These are phyloP conservation scores for Galendromus occidentalis DNA, from an alignment of 1,140 invertebrate genomes.

Conservation along the genomic window DNA sequence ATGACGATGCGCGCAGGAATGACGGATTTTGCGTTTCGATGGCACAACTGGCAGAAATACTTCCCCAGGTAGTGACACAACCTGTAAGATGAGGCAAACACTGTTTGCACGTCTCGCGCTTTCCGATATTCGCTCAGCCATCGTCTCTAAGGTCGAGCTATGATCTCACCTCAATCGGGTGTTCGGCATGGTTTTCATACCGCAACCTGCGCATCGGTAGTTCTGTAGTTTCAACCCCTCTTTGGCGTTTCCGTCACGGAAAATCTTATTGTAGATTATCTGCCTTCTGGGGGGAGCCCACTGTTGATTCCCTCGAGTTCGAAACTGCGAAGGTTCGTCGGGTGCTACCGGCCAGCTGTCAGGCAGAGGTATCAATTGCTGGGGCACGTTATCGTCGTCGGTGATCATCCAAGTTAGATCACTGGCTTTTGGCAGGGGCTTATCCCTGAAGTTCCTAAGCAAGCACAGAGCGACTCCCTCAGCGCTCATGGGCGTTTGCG, in stretches of 20 bases:
- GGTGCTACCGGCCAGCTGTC: conserved; percentile 43
- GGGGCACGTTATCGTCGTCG: conserved; percentile 48
- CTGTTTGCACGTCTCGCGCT: too few species aligned
- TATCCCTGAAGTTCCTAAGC: conserved; percentile 51
- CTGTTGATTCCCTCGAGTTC: conserved; percentile 47
- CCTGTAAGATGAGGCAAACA: conserved; percentile 21
- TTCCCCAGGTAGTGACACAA: conserved; percentile 69
- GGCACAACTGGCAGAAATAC: conserved; percentile 73
- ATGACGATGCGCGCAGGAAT: conserved; percentile 56
- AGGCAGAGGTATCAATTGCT: conserved; percentile 52
- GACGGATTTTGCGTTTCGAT: conserved; percentile 47
- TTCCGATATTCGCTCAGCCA: too few species aligned
- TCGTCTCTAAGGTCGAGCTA: too few species aligned
- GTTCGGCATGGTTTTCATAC: conserved; percentile 37
- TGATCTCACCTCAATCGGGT: conserved; percentile 33
- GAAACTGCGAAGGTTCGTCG: conserved; percentile 35
- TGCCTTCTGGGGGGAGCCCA: conserved; percentile 69
- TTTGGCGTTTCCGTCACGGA: conserved; percentile 42
- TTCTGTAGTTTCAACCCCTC: conserved; percentile 50
- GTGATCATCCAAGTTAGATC: conserved; percentile 64
- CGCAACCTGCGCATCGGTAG: conserved; percentile 63
- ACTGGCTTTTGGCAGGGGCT: conserved; percentile 50
- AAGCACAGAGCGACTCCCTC: conserved; percentile 56
- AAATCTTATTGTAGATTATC: conserved; percentile 50
- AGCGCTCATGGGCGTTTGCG: conserved; percentile 35